Evolutionary conservation across 2,797 vertebrate species (phyloP).

Genomic region (Mus caroli): DNA sequence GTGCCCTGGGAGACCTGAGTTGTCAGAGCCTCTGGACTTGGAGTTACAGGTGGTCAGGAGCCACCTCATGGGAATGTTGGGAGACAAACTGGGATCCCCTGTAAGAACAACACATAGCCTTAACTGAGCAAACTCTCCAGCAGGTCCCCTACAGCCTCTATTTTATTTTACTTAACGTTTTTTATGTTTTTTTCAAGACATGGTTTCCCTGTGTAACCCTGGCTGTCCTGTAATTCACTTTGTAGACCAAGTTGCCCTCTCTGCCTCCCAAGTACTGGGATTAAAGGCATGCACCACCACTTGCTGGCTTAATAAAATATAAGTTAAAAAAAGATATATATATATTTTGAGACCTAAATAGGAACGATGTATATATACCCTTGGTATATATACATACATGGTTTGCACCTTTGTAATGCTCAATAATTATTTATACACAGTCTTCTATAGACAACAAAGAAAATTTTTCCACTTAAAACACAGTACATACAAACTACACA

Average conservation of each 20-base stretch:
- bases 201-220: not conserved
- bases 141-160: not conserved
- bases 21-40: not conserved
- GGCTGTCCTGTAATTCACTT: not conserved
- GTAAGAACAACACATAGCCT: not conserved
- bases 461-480: conserved; percentile 54
- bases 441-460: conserved; percentile 20
- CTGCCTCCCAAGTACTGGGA: not conserved
- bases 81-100: no score
- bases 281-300: not conserved
- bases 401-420: conserved; percentile 49
- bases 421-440: conserved; percentile 43
- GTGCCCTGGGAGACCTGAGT: not conserved
- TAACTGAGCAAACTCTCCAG: not conserved
- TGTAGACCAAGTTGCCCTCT: not conserved
- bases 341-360: not conserved
- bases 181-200: not conserved
- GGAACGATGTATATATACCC: not conserved
- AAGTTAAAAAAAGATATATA: not conserved
- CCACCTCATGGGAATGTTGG: not conserved
- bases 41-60: not conserved
- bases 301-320: not conserved
- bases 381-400: not conserved
- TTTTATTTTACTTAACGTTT: not conserved
- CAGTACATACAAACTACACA: not conserved